Evolutionary conservation across 35 echinoderm and acorn worm genomes (phyloP), one percentile per base, ranked within the genome.

Genomic region (Chiridota heheva): DNA sequence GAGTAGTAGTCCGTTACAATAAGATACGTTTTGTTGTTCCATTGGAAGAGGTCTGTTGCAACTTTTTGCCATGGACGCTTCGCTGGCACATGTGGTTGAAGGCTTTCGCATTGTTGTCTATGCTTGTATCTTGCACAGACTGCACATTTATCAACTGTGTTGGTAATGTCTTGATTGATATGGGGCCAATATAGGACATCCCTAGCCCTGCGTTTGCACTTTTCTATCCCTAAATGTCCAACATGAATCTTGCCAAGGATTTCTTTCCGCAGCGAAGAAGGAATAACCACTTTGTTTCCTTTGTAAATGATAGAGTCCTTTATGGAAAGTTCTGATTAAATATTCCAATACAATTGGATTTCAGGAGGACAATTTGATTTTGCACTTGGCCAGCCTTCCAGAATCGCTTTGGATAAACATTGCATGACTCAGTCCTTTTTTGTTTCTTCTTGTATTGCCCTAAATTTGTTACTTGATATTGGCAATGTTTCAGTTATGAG

Each of bases 191-290:
- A 71, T 46, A 84, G 20, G n/a, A 59, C 44, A 12, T 69, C 63
- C 4, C 81, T 2, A 7, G 68, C 81, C 58, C 81, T 55, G 10
- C 34, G 66, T 42, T 72, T 84, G 32, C 63, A 72, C 46, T 84
- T 84, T 7, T 70, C 81, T 39, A 72, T 84, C 40, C 67, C 81
- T 29, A 51, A 65, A 59, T 84, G 27, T 27, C 81, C 44, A 17
- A 35, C 34, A 40, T 84, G 81, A 28, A 84, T 48, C 31, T 58
- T 49, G 18, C 60, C 3, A 22, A 84, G 63, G 40, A 84, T 72
- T 32, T 72, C 42, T 3, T 6, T 3, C 22, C 42, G 76, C 26
- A 80, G 29, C 58, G 15, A 26, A 36, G 6, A 16, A 0, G 59
- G 62, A 31, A 82, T 82, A 12, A 82, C 59, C 6, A 82, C 38